Evolutionary conservation across 1,140 invertebrate genomes (phyloP).

Genomic region (Leptopilina clavipes): DNA sequence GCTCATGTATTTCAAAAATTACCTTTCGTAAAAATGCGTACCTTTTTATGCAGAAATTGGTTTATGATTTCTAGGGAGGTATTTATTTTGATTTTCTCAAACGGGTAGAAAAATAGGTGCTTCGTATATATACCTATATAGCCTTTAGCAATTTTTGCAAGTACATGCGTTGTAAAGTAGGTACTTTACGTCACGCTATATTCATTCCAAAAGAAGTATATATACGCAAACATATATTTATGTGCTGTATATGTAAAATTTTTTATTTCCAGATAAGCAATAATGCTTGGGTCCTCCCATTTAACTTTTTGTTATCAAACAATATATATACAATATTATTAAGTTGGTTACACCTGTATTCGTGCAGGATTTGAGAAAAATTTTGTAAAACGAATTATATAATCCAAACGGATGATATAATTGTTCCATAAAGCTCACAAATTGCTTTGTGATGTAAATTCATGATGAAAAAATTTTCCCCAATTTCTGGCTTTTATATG

Average conservation of each 20-base stretch:
- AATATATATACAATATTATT: neutral
- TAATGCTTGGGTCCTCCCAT: neutral
- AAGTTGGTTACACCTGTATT: too few species aligned
- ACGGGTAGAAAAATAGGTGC: too few species aligned
- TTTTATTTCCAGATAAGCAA: neutral
- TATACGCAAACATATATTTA: neutral
- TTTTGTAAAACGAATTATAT: neutral
- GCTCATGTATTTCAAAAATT: too few species aligned
- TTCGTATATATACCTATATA: neutral
- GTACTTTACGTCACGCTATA: slow-evolving; percentile 5
- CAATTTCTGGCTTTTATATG: neutral
- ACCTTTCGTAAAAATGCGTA: too few species aligned
- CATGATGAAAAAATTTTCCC: neutral
- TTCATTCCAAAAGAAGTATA: neutral
- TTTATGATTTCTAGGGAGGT: too few species aligned
- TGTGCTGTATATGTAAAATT: neutral
- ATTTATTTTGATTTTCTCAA: too few species aligned
- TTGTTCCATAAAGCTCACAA: neutral
- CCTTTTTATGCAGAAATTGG: too few species aligned
- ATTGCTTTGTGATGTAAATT: slow-evolving; percentile 2
- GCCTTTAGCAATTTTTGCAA: neutral
- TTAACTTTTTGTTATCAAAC: neutral
- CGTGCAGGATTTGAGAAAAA: neutral
- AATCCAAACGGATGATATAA: neutral
- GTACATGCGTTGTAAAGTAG: neutral